Conservation (phyloP, 1,140 invertebrate genomes). For the Dinoponera quadriceps region DNA sequence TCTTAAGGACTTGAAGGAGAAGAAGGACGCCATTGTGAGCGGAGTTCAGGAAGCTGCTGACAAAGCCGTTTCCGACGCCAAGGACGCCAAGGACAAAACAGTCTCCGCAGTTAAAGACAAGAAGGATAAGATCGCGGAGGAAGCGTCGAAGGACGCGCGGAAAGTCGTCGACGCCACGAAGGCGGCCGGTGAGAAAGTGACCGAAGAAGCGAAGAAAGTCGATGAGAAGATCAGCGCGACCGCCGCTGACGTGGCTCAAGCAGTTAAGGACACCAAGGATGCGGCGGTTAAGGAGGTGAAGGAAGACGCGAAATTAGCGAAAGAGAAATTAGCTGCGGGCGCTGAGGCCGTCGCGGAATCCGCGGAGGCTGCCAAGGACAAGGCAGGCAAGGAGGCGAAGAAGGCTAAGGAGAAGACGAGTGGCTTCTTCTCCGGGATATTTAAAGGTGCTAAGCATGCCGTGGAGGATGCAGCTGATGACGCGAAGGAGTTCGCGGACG, state of each 20-base stretch:
- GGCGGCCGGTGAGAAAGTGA: slow-evolving; percentile 44
- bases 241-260: background rate
- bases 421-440: slow-evolving; percentile 60
- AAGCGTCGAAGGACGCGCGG: slow-evolving; percentile 40
- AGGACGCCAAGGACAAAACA: slow-evolving; percentile 63
- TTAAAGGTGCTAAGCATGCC: slow-evolving; percentile 56
- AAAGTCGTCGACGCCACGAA: slow-evolving; percentile 52
- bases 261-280: slow-evolving; percentile 32
- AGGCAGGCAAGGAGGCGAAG: slow-evolving; percentile 62
- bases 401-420: slow-evolving; percentile 66
- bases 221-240: slow-evolving; percentile 9
- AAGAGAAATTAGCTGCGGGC: slow-evolving; percentile 46
- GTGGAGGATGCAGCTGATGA: slow-evolving; percentile 48
- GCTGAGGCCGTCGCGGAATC: slow-evolving; percentile 43
- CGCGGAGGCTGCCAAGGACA: slow-evolving; percentile 44
- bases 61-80: background rate
- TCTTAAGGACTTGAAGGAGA: slow-evolving; percentile 4
- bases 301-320: slow-evolving; percentile 35
- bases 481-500: slow-evolving; percentile 60
- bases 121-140: slow-evolving; percentile 54
- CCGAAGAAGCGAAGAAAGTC: slow-evolving; percentile 53
- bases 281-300: slow-evolving; percentile 48
- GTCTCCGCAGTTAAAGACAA: slow-evolving; percentile 48
- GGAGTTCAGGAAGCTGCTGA: slow-evolving; percentile 18
- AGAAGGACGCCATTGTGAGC: background rate